Evolutionary conservation across 2,797 vertebrate genomes (phyloP).

Genomic region (Philypnodon macrostomus): DNA sequence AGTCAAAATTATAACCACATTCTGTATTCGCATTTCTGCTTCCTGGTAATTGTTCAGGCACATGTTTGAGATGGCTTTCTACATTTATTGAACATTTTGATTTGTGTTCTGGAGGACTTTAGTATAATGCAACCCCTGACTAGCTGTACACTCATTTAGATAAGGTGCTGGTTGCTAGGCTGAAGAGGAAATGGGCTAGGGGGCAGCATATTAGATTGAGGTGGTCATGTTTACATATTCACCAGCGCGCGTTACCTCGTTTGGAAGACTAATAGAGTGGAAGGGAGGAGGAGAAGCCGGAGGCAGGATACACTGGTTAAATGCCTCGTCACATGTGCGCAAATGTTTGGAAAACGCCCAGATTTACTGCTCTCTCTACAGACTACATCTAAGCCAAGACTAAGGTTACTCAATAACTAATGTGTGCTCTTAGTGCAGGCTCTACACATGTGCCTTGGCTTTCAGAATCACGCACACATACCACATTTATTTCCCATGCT

Average conservation of each 20-base stretch:
- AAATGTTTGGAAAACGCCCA: conserved; percentile 19
- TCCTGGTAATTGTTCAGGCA: no score
- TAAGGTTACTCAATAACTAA: conserved; percentile 56
- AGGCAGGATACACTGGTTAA: not conserved
- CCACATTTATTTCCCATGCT: conserved; percentile 31
- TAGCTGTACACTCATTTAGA: conserved; percentile 1
- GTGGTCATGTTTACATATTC: conserved; percentile 18
- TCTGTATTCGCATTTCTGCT: no score
- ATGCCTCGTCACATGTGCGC: conserved; percentile 1
- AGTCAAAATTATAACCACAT: no score
- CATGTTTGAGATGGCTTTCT: no score
- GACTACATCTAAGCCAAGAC: conserved; percentile 21
- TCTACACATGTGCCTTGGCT: conserved; percentile 19
- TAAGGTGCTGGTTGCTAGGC: conserved; percentile 16
- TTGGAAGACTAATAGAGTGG: conserved; percentile 19
- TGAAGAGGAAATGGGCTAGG: conserved; percentile 1
- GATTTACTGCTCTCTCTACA: conserved; percentile 12
- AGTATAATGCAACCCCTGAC: conserved; percentile 3
- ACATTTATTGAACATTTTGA: no score
- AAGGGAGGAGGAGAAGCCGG: conserved; percentile 14
- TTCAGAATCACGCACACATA: conserved; percentile 31
- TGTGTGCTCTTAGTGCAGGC: conserved; percentile 41
- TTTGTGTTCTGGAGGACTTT: no score
- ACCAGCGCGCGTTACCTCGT: conserved; percentile 12
- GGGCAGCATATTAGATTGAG: conserved; percentile 3